Evolutionary conservation across 1,140 invertebrate species (phyloP).

Genomic region (Leptestheria dahalacensis): DNA sequence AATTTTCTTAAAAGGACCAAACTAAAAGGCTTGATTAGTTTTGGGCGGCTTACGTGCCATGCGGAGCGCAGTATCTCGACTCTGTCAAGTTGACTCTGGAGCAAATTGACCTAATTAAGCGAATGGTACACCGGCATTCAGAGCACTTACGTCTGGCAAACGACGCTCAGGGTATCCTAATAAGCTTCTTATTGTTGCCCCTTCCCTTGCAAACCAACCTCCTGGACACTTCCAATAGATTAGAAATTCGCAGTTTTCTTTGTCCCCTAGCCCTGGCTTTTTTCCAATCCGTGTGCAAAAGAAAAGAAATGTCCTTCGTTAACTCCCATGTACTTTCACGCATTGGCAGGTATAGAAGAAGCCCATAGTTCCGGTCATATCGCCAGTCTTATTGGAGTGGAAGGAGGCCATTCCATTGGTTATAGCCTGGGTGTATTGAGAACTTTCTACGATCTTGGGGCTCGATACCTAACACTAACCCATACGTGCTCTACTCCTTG

Average conservation of each 20-base stretch:
- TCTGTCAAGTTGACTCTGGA: slow-evolving; percentile 70
- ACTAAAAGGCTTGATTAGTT: slow-evolving; percentile 43
- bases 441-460: slow-evolving; percentile 56
- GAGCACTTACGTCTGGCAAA: slow-evolving; percentile 59
- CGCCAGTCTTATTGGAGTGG: slow-evolving; percentile 66
- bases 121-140: slow-evolving; percentile 63
- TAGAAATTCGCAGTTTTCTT: no score
- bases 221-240: no score
- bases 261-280: no score
- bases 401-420: slow-evolving; percentile 65
- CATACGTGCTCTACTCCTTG: slow-evolving; percentile 69
- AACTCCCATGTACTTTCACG: background rate
- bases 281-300: background rate
- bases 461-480: slow-evolving; percentile 62
- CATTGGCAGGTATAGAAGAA: slow-evolving; percentile 46
- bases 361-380: slow-evolving; percentile 55
- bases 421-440: slow-evolving; percentile 55
- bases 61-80: slow-evolving; percentile 66
- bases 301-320: background rate
- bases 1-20: background rate
- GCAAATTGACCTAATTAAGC: slow-evolving; percentile 70
- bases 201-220: no score
- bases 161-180: slow-evolving; percentile 46
- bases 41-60: slow-evolving; percentile 75
- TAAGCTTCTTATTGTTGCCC: no score